Percentiles rank a stretch among this genome's conserved stretches.
Evolutionary conservation across 2,797 vertebrate species (phyloP).

Genomic region (Netta rufina): DNA sequence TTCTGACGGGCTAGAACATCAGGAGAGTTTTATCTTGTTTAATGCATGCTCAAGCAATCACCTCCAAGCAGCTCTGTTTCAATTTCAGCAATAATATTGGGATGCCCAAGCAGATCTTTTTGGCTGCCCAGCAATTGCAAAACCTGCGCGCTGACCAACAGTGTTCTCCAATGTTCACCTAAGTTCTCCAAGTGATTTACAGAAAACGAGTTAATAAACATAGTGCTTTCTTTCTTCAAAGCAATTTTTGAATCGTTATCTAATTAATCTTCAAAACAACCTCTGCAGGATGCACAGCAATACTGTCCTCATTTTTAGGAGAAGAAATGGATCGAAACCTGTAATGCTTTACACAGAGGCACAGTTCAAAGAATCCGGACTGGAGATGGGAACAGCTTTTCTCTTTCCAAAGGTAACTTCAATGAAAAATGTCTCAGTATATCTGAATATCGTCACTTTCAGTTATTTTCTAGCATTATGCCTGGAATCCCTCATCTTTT

Average conservation of each 20-base stretch:
- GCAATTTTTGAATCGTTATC: neutral
- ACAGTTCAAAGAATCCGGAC: neutral
- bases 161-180: neutral
- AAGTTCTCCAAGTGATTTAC: neutral
- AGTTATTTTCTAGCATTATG: neutral
- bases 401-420: neutral
- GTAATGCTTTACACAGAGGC: neutral
- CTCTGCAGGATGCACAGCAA: neutral
- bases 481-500: neutral
- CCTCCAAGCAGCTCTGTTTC: neutral
- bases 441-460: neutral
- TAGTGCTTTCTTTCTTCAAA: neutral
- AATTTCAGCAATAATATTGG: rapidly evolving
- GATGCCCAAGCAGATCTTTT: neutral
- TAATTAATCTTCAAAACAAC: neutral
- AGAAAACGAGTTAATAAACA: neutral
- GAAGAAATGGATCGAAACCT: neutral
- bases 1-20: neutral
- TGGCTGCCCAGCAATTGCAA: neutral
- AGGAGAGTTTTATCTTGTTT: neutral
- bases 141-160: neutral
- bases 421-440: neutral
- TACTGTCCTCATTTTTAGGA: neutral
- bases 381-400: neutral
- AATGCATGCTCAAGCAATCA: neutral